phyloP scores from a whole-genome alignment of 2,797 vertebrate genomes.

The Brachymystax lenok region DNA sequence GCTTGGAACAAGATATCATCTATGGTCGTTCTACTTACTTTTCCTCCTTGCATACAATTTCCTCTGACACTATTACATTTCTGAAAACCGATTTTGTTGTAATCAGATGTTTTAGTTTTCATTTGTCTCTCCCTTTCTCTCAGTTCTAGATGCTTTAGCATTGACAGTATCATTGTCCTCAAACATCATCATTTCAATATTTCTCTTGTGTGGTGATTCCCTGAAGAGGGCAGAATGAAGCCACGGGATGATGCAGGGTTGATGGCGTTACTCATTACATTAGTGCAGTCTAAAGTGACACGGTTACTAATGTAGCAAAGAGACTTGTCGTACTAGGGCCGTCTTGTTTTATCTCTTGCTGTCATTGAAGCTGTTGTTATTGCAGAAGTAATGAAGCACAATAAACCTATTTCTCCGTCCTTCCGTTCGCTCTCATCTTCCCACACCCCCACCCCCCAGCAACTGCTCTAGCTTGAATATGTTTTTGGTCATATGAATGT shows the following conservation, averaged over 20 bases:
- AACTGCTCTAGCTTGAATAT: background rate
- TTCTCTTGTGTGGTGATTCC: background rate
- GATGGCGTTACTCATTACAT: background rate
- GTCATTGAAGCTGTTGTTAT: background rate
- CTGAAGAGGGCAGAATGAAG: background rate
- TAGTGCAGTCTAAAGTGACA: background rate
- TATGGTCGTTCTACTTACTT: background rate
- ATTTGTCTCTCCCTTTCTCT: background rate
- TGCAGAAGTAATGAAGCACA: conserved; percentile 2
- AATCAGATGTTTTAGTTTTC: background rate
- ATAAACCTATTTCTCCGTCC: background rate
- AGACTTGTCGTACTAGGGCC: background rate
- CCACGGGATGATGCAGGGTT: background rate
- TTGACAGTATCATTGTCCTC: background rate
- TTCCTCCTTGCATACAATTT: background rate
- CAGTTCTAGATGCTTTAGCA: background rate
- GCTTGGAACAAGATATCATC: background rate
- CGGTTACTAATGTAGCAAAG: conserved; percentile 1
- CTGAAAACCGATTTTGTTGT: background rate
- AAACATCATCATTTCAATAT: background rate
- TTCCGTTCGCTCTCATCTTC: background rate
- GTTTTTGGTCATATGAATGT: background rate
- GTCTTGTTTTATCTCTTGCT: background rate
- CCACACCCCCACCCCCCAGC: background rate
- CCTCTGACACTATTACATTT: background rate